Conservation (phyloP, 35 echinoderm and acorn worm species). For the Nesometra sesokonis region DNA sequence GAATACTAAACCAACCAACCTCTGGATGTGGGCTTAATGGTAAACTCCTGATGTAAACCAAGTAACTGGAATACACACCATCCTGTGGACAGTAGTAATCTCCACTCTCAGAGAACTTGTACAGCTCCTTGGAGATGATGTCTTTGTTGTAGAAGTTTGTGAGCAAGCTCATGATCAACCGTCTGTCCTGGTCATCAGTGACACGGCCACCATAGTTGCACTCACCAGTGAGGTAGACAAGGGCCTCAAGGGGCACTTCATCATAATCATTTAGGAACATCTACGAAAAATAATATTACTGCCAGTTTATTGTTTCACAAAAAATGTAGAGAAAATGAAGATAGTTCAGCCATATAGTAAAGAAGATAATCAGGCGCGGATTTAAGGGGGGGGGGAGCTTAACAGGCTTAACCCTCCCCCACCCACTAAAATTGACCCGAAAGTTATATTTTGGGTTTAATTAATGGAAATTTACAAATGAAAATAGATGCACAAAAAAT, state of each 20-base stretch:
- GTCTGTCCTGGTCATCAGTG: conserved; percentile 77
- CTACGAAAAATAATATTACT: conserved; percentile 13
- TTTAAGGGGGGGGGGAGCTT: too few relatives aligned
- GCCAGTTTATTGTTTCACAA: too few relatives aligned
- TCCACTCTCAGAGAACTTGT: conserved; percentile 92
- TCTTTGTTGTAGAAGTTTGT: conserved; percentile 76
- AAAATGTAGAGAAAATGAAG: too few relatives aligned
- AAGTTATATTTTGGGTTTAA: too few relatives aligned
- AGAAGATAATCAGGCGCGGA: too few relatives aligned
- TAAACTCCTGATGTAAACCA: conserved; percentile 73
- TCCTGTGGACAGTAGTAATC: conserved; percentile 61
- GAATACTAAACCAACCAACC: conserved; percentile 28
- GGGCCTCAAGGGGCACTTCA: conserved; percentile 71
- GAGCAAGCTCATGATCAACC: conserved; percentile 81
- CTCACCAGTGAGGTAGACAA: conserved; percentile 82
- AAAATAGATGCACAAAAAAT: too few relatives aligned
- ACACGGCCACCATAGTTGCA: conserved; percentile 97
- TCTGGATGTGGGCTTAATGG: conserved; percentile 79
- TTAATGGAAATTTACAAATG: too few relatives aligned
- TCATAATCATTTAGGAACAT: conserved; percentile 99
- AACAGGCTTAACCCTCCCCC: too few relatives aligned
- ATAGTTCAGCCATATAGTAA: background rate
- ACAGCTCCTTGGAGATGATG: conserved; percentile 28
- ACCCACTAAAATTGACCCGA: too few relatives aligned
- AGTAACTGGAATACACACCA: conserved; percentile 66